Evolutionary conservation across 2,113 vertebrate genomes (phyloP).

Genomic region (Phylloscopus trochiloides): DNA sequence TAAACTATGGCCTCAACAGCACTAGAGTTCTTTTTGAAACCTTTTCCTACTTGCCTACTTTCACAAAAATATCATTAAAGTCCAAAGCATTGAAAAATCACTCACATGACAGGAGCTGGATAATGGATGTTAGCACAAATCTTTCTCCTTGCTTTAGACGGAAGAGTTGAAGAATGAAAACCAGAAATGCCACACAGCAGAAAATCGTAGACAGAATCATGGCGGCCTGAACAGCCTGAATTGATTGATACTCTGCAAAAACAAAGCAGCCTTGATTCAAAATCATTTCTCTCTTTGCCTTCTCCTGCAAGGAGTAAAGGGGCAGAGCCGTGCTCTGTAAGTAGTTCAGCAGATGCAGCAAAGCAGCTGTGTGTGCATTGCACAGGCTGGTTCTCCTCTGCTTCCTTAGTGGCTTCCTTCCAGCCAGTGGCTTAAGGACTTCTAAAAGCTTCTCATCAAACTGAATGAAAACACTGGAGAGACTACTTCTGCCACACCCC

Average conservation of each 20-base stretch:
- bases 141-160: conserved; percentile 93
- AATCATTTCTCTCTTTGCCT: neutral
- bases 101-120: conserved; percentile 93
- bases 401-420: neutral
- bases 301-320: neutral
- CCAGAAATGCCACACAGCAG: conserved; percentile 87
- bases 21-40: neutral
- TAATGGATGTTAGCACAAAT: conserved; percentile 87
- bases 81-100: neutral
- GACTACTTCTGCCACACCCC: neutral
- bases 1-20: too few species aligned
- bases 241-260: conserved; percentile 76
- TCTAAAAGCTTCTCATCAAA: neutral
- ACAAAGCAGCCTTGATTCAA: conserved; percentile 3
- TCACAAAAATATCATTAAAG: neutral
- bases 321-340: neutral
- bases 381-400: neutral
- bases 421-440: neutral
- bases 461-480: neutral
- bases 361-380: neutral
- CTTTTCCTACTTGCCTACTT: neutral
- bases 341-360: neutral
- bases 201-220: conserved; percentile 92
- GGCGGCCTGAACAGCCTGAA: conserved; percentile 88
- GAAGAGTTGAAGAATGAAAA: conserved; percentile 97